phyloP scores from a whole-genome alignment of 2,888 invertebrate species.

The Crematogaster levior region DNA sequence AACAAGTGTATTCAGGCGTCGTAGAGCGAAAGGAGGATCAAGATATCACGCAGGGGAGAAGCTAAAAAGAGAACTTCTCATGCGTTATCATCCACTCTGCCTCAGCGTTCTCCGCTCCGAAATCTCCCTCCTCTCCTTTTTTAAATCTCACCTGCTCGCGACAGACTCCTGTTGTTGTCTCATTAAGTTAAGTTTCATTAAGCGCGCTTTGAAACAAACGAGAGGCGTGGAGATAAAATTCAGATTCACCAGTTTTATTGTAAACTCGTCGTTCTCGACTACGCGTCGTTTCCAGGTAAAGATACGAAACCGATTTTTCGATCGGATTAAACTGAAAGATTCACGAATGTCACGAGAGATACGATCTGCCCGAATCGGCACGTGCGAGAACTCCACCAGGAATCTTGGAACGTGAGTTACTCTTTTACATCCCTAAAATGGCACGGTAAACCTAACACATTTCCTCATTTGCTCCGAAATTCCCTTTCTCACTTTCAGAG shows the following conservation, averaged over 20 bases:
- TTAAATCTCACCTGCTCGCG: conserved; percentile 32
- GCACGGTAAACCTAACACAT: neutral
- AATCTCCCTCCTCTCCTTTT: neutral
- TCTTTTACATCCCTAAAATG: neutral
- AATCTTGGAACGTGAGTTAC: neutral
- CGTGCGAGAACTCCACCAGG: neutral
- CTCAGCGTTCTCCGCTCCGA: conserved; percentile 2
- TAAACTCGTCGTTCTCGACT: neutral
- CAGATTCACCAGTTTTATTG: neutral
- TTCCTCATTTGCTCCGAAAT: conserved; percentile 5
- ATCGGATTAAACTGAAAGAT: neutral
- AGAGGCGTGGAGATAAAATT: neutral
- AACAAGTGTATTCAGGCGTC: conserved; percentile 34
- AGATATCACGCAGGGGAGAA: conserved; percentile 25
- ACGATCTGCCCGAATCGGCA: neutral
- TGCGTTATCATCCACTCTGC: conserved; percentile 22
- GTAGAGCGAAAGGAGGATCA: conserved; percentile 16
- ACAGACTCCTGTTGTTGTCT: neutral
- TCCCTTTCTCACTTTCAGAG: conserved; percentile 20
- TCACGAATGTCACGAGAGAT: neutral
- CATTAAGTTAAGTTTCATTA: neutral
- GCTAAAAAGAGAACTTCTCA: neutral
- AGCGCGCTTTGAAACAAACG: neutral
- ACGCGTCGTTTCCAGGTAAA: neutral
- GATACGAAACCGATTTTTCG: neutral